Conservation (phyloP, 2,888 invertebrate species). For the Arge pagana region DNA sequence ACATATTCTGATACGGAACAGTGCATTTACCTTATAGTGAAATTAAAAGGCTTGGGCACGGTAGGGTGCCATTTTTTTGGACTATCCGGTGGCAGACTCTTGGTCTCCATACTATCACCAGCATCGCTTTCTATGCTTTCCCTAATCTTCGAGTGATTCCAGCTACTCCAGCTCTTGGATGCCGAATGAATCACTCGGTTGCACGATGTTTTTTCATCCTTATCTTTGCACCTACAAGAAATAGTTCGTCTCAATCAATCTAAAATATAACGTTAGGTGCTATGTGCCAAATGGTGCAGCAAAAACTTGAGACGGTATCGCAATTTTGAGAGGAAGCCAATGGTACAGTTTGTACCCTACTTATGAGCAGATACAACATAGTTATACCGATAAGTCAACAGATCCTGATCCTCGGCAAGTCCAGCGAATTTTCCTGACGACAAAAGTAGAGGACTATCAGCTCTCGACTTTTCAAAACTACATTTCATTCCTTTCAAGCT, state of each 20-base stretch:
- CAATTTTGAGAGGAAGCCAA: constrained; percentile 44
- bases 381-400: constrained; percentile 46
- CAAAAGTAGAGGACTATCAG: constrained; percentile 45
- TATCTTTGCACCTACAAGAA: constrained; percentile 43
- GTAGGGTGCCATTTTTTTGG: constrained; percentile 59
- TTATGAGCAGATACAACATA: too few species aligned
- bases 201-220: constrained; percentile 41
- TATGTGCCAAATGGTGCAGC: constrained; percentile 44
- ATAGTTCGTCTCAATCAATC: too few species aligned
- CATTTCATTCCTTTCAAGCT: constrained; percentile 50
- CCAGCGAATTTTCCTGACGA: constrained; percentile 44
- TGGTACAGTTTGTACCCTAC: too few species aligned
- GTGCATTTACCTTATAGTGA: constrained; percentile 68
- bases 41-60: constrained; percentile 71
- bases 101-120: constrained; percentile 49
- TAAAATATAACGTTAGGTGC: too few species aligned
- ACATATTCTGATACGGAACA: too few species aligned
- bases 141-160: constrained; percentile 45
- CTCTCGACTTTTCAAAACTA: constrained; percentile 46
- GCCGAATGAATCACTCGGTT: constrained; percentile 47
- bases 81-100: constrained; percentile 48
- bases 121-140: constrained; percentile 45
- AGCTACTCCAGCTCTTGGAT: constrained; percentile 42
- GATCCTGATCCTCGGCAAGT: constrained; percentile 50
- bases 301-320: constrained; percentile 26